phyloP scores from a whole-genome alignment of 2,113 vertebrate genomes.

The Strigops habroptila region DNA sequence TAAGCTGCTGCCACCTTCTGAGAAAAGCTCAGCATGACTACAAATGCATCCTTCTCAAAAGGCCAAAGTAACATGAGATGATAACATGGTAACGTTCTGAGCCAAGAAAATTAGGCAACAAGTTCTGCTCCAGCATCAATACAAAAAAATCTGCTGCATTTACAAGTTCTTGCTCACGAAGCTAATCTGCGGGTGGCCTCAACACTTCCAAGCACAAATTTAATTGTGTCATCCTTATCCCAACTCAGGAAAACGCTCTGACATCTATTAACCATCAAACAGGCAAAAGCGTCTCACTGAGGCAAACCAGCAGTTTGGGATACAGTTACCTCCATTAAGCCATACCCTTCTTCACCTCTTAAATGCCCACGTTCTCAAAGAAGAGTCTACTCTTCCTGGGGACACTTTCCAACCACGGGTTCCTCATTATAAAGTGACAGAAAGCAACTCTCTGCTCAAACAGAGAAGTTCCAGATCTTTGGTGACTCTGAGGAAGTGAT shows the following conservation, averaged over 20 bases:
- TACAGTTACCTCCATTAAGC: not conserved
- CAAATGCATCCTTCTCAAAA: not conserved
- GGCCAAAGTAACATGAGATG: not conserved
- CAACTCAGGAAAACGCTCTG: fast-evolving
- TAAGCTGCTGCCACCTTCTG: slow-evolving; percentile 68
- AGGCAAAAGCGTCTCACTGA: not conserved
- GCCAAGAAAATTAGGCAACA: not conserved
- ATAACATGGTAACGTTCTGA: not conserved
- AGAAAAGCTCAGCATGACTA: slow-evolving; percentile 23
- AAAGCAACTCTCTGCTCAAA: not conserved
- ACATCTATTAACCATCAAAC: not conserved
- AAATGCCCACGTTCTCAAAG: not conserved
- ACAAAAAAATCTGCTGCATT: not conserved
- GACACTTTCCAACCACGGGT: fast-evolving
- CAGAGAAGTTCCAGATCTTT: not conserved
- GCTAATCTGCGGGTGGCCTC: not conserved
- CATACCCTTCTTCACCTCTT: not conserved
- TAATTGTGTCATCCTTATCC: not conserved
- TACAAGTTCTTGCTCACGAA: not conserved
- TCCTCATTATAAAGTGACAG: not conserved
- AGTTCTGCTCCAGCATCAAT: not conserved
- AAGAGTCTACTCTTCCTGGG: not conserved
- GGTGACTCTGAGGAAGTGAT: not conserved
- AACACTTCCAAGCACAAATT: not conserved
- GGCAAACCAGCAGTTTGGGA: not conserved